These are phyloP conservation scores for Psammodynastes pulverulentus DNA, from an alignment of 2,113 vertebrate species.

Conservation along the genomic window DNA sequence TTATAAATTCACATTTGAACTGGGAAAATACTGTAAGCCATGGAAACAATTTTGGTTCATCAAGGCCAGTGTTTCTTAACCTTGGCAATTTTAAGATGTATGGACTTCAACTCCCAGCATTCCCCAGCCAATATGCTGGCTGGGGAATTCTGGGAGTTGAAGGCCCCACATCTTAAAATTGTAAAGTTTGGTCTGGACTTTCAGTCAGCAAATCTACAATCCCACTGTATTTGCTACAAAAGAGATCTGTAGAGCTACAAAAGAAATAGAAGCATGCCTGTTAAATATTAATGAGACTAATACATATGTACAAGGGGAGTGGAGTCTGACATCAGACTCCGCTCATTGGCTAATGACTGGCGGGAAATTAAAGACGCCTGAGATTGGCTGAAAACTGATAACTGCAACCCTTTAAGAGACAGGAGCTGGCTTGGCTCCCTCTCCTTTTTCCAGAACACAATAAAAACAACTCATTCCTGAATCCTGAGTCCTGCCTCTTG, in stretches of 20 bases:
- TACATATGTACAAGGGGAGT: too few relatives aligned
- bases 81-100: not conserved
- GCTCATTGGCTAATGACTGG: too few relatives aligned
- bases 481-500: too few relatives aligned
- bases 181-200: not conserved
- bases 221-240: not conserved
- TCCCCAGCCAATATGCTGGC: not conserved
- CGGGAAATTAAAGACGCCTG: too few relatives aligned
- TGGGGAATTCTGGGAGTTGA: not conserved
- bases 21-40: rapidly evolving
- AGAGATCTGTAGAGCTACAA: not conserved
- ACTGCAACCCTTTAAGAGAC: too few relatives aligned
- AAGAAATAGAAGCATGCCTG: not conserved
- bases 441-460: too few relatives aligned
- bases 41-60: not conserved
- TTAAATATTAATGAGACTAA: too few relatives aligned
- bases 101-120: not conserved
- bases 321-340: too few relatives aligned
- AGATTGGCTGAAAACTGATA: too few relatives aligned
- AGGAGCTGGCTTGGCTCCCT: too few relatives aligned
- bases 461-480: too few relatives aligned
- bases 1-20: not conserved
- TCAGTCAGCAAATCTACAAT: not conserved
- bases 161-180: not conserved
- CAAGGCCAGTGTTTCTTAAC: too few relatives aligned